A percentile compares a stretch with the other conserved stretches of the same genome.
Evolutionary conservation across 2,888 invertebrate genomes (phyloP).

Genomic region (Himalopsyche kuldschensis): DNA sequence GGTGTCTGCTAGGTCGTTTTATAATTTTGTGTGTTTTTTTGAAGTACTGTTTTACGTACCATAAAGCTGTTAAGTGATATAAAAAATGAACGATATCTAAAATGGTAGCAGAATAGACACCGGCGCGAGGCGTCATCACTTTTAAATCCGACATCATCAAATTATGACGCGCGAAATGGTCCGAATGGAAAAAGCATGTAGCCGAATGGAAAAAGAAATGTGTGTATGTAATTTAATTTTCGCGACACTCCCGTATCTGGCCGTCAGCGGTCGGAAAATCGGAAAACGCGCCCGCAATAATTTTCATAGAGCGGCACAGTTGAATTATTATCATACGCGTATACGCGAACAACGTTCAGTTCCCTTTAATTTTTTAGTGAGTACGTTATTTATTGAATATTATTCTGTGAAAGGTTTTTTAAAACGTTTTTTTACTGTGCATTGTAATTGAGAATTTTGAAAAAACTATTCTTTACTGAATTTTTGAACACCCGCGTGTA

Average conservation of each 20-base stretch:
- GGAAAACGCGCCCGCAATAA: not conserved
- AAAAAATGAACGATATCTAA: not conserved
- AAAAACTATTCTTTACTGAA: too few species aligned
- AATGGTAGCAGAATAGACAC: not conserved
- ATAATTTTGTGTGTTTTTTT: not conserved
- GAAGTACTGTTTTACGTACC: too few species aligned
- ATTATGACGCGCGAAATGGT: not conserved
- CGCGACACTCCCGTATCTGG: not conserved
- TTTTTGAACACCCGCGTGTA: too few species aligned
- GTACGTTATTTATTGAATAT: too few species aligned
- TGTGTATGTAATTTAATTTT: not conserved
- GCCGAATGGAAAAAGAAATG: not conserved
- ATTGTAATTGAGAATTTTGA: too few species aligned
- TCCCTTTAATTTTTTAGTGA: too few species aligned
- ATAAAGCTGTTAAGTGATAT: too few species aligned
- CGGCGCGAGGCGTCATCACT: not conserved
- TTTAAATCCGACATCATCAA: not conserved
- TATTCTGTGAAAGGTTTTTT: too few species aligned
- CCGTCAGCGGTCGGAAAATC: not conserved
- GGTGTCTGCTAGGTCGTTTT: too few species aligned
- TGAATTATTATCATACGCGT: not conserved
- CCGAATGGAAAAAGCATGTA: not conserved
- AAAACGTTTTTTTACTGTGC: too few species aligned
- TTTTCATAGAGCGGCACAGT: not conserved
- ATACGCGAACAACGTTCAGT: too few species aligned